A percentile compares a stretch with the other conserved stretches of the same genome.
phyloP scores from a whole-genome alignment of 2,113 vertebrate species.

The Sylvicapra grimmia region DNA sequence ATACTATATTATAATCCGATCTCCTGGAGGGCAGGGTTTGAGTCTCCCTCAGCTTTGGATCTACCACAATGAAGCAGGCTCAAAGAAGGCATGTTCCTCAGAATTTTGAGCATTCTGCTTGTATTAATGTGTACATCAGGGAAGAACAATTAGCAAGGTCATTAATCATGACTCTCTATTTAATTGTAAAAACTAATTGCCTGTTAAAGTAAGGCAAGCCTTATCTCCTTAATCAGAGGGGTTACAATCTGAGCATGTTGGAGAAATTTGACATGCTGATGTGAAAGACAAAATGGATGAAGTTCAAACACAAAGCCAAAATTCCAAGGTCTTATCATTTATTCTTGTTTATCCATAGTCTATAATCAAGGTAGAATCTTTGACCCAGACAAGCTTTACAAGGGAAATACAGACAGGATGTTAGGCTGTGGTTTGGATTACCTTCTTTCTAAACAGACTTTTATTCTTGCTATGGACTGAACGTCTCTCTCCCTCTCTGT shows the following conservation, averaged over 20 bases:
- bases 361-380: not conserved
- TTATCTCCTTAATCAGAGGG: constrained; percentile 53
- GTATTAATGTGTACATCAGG: constrained; percentile 11
- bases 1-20: not conserved
- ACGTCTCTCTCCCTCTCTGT: not conserved
- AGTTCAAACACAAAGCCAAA: not conserved
- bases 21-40: not conserved
- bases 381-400: not conserved
- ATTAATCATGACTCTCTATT: constrained; percentile 58
- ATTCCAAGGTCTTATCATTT: constrained; percentile 18
- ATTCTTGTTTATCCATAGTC: not conserved
- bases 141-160: constrained; percentile 55
- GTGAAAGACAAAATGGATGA: constrained; percentile 43
- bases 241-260: constrained; percentile 32
- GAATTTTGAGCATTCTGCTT: not conserved
- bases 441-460: not conserved
- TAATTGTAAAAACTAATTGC: constrained; percentile 70
- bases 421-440: not conserved
- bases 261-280: constrained; percentile 22
- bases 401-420: not conserved
- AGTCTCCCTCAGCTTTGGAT: not conserved
- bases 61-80: not conserved
- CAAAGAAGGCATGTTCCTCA: not conserved
- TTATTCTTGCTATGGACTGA: not conserved
- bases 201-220: constrained; percentile 58